Evolutionary conservation across 2,888 invertebrate genomes (phyloP), one percentile per base, ranked within the genome.

Genomic region (Spisula subtruncata): DNA sequence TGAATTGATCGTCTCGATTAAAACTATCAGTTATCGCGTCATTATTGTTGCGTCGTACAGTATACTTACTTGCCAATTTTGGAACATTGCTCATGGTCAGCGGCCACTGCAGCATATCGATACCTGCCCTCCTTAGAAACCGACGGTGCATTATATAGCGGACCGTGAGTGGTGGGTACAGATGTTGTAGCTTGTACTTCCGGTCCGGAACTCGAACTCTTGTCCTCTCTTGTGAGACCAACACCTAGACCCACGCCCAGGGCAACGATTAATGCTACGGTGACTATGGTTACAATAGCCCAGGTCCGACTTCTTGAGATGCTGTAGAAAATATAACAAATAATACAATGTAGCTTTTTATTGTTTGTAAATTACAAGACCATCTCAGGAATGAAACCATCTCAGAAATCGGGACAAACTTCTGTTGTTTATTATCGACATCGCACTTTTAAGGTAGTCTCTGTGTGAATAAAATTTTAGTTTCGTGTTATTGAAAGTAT

Each of bases 31-130:
- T 41, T 5, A 41, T 41, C 41, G 8, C 8, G 41, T 41, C 8
- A 41, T 41, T 41, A 41, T 41, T 41, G 41, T 41, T 41, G 41
- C 8, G 41, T 2, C 8, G 41, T 41, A 41, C 4, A 41, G 41
- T 41, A 41, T 41, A 41, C 93, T 86, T 90, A 93, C 93, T 85
- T 92, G 75, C 93, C 93, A 32, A 93, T 92, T 48, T 84, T 86
- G 0, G 93, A 93, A 54, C 93, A 93, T 79, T 92, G 89, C n/a
- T 46, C 86, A 4, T 86, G 86, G 32, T 93, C 93, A 20, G 93
- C 90, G 5, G 93, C 93, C 0, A 93, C 91, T 5, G 93, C 88
- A 6, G 92, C 93, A 35, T 88, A 91, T 56, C 93, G 82, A 83
- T 93, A 93, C 0, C 60, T 82, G 5, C 93, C 93, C 79, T 93